Evolutionary conservation across 1,140 invertebrate genomes (phyloP), one percentile per base, ranked within the genome.

Genomic region (Drosophila carrolli): DNA sequence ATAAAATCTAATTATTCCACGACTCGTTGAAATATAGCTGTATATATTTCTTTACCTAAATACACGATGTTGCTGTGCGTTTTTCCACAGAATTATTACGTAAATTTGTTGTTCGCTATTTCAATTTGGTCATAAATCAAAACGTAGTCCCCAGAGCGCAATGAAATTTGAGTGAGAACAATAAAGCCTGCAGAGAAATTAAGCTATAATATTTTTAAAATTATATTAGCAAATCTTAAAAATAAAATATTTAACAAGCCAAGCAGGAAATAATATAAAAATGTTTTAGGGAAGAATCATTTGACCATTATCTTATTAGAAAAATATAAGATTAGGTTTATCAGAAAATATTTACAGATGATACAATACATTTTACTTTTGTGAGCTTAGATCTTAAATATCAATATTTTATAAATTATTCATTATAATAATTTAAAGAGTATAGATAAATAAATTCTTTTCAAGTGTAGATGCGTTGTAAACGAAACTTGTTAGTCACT

Each of bases 401-500:
- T 32, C 7, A 32, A 32, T 32, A 10, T 14, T 37, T 51, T 51
- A 23, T 23, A 23, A 23, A 23, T 35, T 29, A 9, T 14, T 14
- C 29, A 19, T 9, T 8, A n/a, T n/a, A 19, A n/a, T 10, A 3
- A 0, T 13, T 13, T 0, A n/a, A 11, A 0, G 13, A 9, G 8
- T 32, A 0, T 0, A 0, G 4, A 0, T 0, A 10, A 8, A 1
- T 27, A 3, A 32, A 7, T 13, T 44, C 29, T 38, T 37, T 44
- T 2, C 2, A 0, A 4, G 29, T 51, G 65, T 29, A 27, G 43
- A 41, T 32, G 10, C 6, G 29, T 67, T 54, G 65, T 60, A 74
- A 81, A 78, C 47, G 23, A 53, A 54, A 68, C 61, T 71, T 84
- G 71, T 86, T 81, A 85, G 73, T 72, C 81, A 83, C 76, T 60